These are phyloP conservation scores for Malurus splendens DNA, from an alignment of 2,797 vertebrate genomes.

Conservation along the genomic window DNA sequence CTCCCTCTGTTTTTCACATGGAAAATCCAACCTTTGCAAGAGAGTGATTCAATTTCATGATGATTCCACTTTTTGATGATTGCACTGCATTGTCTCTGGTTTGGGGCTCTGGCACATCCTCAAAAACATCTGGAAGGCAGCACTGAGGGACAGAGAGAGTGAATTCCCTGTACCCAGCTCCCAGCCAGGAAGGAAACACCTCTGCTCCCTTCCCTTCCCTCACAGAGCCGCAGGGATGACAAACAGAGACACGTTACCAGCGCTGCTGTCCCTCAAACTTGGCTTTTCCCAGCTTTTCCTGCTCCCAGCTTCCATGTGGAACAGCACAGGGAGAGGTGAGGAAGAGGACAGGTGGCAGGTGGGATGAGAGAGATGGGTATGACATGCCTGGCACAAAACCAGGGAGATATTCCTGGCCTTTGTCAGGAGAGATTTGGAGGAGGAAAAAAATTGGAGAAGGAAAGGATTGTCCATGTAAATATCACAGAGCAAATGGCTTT, in stretches of 20 bases:
- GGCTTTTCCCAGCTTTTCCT: background rate
- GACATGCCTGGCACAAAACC: background rate
- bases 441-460: background rate
- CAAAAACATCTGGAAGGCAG: slow-evolving; percentile 1
- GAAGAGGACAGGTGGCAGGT: background rate
- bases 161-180: background rate
- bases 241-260: background rate
- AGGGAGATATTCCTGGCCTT: background rate
- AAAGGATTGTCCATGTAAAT: background rate
- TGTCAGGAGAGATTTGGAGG: background rate
- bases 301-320: fast-evolving
- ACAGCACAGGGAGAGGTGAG: background rate
- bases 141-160: background rate
- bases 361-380: background rate
- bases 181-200: slow-evolving; percentile 46
- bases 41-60: no score
- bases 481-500: background rate
- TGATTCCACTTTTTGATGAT: no score
- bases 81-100: background rate
- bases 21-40: no score
- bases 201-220: background rate
- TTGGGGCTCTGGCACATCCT: background rate
- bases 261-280: background rate
- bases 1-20: no score
- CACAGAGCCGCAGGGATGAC: background rate